Percentiles rank a stretch among this genome's conserved stretches.
These are phyloP conservation scores for Apis mellifera DNA, from an alignment of 1,140 invertebrate species.

Conservation along the genomic window Amel_HAv3.1 CM009944.2:10005001-10005500, in stretches of 20 bases:
- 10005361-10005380: too few species aligned
- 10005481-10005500: too few species aligned
- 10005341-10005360: background rate
- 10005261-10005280: constrained; percentile 51
- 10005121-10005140: background rate
- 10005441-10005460: too few species aligned
- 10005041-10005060: constrained; percentile 94
- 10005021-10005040: constrained; percentile 98
- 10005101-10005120: background rate
- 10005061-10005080: constrained; percentile 91
- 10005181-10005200: background rate
- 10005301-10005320: background rate
- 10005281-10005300: constrained; percentile 39
- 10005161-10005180: background rate
- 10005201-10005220: background rate
- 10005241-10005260: constrained; percentile 19
- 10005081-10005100: constrained; percentile 1
- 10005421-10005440: too few species aligned
- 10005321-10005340: background rate
- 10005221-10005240: constrained; percentile 2
- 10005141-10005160: background rate
- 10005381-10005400: background rate
- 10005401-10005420: background rate
- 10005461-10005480: too few species aligned
- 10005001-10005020: constrained; percentile 86